These are phyloP conservation scores for Pterocles orientalis DNA, from an alignment of 2,113 vertebrate genomes.

Conservation along the genomic window DNA sequence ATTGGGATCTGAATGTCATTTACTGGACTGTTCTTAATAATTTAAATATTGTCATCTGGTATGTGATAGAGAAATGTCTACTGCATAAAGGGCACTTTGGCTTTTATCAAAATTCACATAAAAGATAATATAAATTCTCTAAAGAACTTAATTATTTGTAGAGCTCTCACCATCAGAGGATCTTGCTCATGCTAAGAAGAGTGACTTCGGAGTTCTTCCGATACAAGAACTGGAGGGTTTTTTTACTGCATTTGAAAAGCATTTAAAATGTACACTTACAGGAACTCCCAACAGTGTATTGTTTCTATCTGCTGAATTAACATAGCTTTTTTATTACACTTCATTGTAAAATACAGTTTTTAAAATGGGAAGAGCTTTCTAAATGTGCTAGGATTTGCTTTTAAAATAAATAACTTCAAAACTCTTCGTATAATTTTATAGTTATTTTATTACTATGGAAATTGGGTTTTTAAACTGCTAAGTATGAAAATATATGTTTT, in stretches of 20 bases:
- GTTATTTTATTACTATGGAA: no score
- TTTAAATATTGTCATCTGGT: neutral
- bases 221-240: neutral
- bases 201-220: neutral
- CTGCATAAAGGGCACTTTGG: neutral
- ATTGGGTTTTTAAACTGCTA: no score
- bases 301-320: neutral
- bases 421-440: no score
- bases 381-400: neutral
- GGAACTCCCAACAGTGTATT: neutral
- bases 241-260: neutral
- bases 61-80: neutral
- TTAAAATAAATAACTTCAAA: neutral
- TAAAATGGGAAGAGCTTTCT: neutral
- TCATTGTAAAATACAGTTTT: neutral
- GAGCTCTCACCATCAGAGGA: neutral
- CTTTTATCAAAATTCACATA: neutral
- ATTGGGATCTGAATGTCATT: neutral
- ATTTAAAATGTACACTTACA: neutral
- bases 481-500: neutral
- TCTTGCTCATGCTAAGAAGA: neutral
- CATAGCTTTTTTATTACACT: neutral
- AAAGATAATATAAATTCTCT: neutral
- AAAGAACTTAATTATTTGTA: neutral
- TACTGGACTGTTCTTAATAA: neutral